Base-by-base conservation (phyloP, 2,888 invertebrate species). In the Rhamnusium bicolor region DNA sequence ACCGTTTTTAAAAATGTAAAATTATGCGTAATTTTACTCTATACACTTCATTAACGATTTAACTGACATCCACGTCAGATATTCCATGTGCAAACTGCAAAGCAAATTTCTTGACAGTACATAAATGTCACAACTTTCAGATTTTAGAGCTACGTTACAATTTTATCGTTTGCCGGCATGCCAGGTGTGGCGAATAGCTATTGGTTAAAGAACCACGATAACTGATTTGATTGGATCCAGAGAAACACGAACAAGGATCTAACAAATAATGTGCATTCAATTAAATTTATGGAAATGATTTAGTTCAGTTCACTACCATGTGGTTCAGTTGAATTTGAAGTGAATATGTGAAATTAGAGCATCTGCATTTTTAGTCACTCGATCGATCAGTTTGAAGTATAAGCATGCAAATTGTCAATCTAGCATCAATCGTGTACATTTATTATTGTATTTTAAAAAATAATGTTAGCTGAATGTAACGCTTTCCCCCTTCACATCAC, bases 161-260 rank as follows among this genome's bases (percentile, higher is more conserved):
- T 46, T n/a, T 16, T 12, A n/a, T 19, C n/a, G 32, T 58, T 53
- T 18, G 51, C 56, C 56, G 67, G 54, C 46, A 69, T 53, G 61
- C 8, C 73, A 73, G 69, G 73, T 73, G 73, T 73, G 73, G 73
- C 73, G 73, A 40, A 19, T 12, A 16, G 2, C 21, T 12, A 73
- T 73, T 73, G 73, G 73, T 40, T 46, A 12, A 0, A 68, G 27
- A 69, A 56, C 56, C 71, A 69, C 67, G 67, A 67, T 46, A 16
- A 18, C 4, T 14, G 10, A 56, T 67, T 56, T 67, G 46, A 67
- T 67, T 67, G 67, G 67, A 18, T 14, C 18, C 7, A 19, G 18
- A 51, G 3, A 1, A 19, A 19, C 40, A 40, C 10, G 40, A 12
- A 0, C 40, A 32, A 8, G 10, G 12, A 32, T 6, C 5, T 32